Base-by-base conservation (phyloP, 1,140 invertebrate species). In the Aphaenogaster ashmeadi region DNA sequence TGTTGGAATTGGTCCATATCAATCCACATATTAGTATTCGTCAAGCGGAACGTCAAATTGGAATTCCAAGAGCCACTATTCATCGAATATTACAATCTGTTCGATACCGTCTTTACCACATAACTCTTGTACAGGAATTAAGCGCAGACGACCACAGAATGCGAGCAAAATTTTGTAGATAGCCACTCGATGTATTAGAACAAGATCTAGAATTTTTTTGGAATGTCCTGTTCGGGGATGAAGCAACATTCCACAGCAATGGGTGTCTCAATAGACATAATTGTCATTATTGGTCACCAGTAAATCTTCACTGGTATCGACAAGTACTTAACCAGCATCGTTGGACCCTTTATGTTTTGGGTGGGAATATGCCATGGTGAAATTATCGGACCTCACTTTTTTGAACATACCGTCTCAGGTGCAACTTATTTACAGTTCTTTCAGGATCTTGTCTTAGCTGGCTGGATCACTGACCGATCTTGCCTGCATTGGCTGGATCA, bases 251-350 rank as follows among this genome's bases (percentile, higher is more conserved):
- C 41, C 27, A 27, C 27, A 89, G 75, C 27, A 71, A 75, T 54
- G 74, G 72, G 1, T 4, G 71, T 67, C 64, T 92, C 50, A 90
- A 90, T 72, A 83, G 88, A 71, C 87, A 84, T 44, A 91, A 90
- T 67, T 84, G 27, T 71, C 83, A 88, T 74, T 87, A 87, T 77
- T 87, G 67, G 62, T 69, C 71, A 52, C 15, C 15, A 54, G 80
- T 52, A 83, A 87, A 89, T 83, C 84, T 78, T 11, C 77, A 89
- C 60, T 89, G 83, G 83, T 66, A 47, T 27, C 58, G 79, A 18
- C 15, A 87, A 54, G n/a, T 87, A 27, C 38, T 71, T 18, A 67
- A 77, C 36, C 80, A 89, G 54, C 86, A 89, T 54, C 74, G 71
- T 56, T 67, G 75, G 50, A 69, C 21, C 33, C 85, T 15, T 27